Evolutionary conservation across 2,888 invertebrate genomes (phyloP), one percentile per base, ranked within the genome.

Genomic region (Abscondita cerata): DNA sequence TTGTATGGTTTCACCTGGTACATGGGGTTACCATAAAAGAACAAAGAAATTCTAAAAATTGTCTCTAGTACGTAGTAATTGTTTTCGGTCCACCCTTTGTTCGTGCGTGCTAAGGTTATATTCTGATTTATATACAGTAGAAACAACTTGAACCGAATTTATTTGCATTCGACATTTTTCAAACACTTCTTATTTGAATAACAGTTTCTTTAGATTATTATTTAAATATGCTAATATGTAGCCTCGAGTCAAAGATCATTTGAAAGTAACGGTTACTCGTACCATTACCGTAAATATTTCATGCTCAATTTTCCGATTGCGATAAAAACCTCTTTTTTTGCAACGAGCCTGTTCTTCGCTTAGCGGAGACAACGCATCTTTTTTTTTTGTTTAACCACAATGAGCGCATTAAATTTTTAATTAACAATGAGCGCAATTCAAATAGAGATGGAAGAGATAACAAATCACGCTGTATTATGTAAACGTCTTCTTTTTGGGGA

Each of bases 1-100:
- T 64, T 60, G 62, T 65, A 61, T 64, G 58, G 62, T 66, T 64
- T 63, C 63, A 66, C 66, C 68, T 66, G 68, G 68, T 65, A 68
- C 57, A 50, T 56, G 25, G 56, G 56, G 56, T 56, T 61, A 62
- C 20, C 15, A 47, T 33, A 41, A 50, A 6, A 55, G 62, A 62
- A 62, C 62, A 62, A 62, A 62, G 59, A 52, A 62, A 51, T 52
- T 57, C 52, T 46, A 54, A 62, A n/a, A 62, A 62, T 58, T 56
- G 48, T 41, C 15, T 47, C n/a, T n/a, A n/a, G n/a, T n/a, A n/a
- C n/a, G n/a, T n/a, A n/a, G 62, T 58, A 62, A 62, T 62, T 62
- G 62, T 52, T 36, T 34, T 48, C 33, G 34, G 52, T 53, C 31
- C 48, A 33, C 47, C 57, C 57, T 52, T 62, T 62, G 52, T 47